A percentile compares a stretch with the other conserved stretches of the same genome.
Evolutionary conservation across 2,888 invertebrate species (phyloP).

Genomic region (Melolontha melolontha): DNA sequence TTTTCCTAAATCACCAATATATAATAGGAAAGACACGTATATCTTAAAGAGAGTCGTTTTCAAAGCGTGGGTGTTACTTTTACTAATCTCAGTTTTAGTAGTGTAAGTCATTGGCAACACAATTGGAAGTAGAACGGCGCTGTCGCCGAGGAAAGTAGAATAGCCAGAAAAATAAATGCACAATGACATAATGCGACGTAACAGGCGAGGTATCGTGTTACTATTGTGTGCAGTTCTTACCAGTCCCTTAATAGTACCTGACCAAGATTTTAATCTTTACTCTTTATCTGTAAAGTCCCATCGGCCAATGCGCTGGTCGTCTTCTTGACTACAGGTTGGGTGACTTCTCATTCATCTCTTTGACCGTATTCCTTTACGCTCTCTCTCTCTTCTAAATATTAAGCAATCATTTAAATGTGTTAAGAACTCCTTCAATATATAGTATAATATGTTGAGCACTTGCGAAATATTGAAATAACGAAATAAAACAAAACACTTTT

Average conservation of each 20-base stretch:
- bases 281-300: slow-evolving; percentile 39
- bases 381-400: slow-evolving; percentile 39
- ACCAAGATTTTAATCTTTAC: slow-evolving; percentile 45
- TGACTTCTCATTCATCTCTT: slow-evolving; percentile 52
- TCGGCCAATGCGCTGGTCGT: slow-evolving; percentile 31
- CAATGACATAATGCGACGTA: slow-evolving; percentile 47
- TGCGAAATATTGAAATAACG: too few species aligned
- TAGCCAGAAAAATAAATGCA: slow-evolving; percentile 35
- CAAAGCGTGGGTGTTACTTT: too few species aligned
- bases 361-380: slow-evolving; percentile 45
- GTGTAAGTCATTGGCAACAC: slow-evolving; percentile 18
- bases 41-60: too few species aligned
- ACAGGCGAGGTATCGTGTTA: slow-evolving; percentile 47
- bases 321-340: slow-evolving; percentile 50
- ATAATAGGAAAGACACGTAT: too few species aligned
- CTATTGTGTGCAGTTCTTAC: slow-evolving; percentile 45
- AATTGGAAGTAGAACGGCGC: slow-evolving; percentile 28
- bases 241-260: slow-evolving; percentile 41
- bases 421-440: too few species aligned
- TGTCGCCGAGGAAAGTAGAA: slow-evolving; percentile 26
- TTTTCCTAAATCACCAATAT: too few species aligned
- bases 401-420: too few species aligned
- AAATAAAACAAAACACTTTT: too few species aligned
- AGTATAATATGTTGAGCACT: too few species aligned
- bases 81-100: slow-evolving; percentile 14